Percentiles rank a stretch among this genome's conserved stretches.
phyloP scores from a whole-genome alignment of 2,888 invertebrate species.

The Encarsia formosa region DNA sequence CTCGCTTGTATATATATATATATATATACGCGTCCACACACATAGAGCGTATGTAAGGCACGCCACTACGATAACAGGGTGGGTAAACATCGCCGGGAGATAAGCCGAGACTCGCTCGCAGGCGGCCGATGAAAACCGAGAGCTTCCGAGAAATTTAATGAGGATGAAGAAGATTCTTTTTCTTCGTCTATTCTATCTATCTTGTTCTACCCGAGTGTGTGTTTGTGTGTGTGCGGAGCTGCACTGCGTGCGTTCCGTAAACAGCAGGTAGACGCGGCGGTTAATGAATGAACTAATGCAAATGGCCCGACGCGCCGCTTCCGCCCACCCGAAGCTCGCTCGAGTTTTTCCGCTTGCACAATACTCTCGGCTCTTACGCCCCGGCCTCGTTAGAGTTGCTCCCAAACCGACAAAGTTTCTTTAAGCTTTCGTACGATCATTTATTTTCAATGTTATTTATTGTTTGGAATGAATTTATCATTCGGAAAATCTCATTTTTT shows the following conservation, averaged over 20 bases:
- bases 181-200: neutral
- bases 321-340: conserved; percentile 10
- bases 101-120: neutral
- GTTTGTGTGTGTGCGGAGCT: neutral
- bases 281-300: conserved; percentile 30
- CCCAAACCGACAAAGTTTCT: no score
- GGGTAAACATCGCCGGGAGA: conserved; percentile 46
- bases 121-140: neutral
- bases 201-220: neutral
- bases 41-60: no score
- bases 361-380: conserved; percentile 5
- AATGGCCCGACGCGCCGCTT: conserved; percentile 27
- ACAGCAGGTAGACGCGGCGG: conserved; percentile 4
- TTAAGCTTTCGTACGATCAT: no score
- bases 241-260: conserved; percentile 3
- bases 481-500: no score
- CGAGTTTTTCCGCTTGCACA: conserved; percentile 27
- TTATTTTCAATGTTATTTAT: no score
- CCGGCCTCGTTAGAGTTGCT: neutral
- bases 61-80: conserved; percentile 45
- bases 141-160: conserved; percentile 11
- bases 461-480: no score
- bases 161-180: conserved; percentile 8
- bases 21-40: no score
- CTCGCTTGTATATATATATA: no score